Conservation (phyloP, 2,888 invertebrate genomes). For the Nomada fucata region DNA sequence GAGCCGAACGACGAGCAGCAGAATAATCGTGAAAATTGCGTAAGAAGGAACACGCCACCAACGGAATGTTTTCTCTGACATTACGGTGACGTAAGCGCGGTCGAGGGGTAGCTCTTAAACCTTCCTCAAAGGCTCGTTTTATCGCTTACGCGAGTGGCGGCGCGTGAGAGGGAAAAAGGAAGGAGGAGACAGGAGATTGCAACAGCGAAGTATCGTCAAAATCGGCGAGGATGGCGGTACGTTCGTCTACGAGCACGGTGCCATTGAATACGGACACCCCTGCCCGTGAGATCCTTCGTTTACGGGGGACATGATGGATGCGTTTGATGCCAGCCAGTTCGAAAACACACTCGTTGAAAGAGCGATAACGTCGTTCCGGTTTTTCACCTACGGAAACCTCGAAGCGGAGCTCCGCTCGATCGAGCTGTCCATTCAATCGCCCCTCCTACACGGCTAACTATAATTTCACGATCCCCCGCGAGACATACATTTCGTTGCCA, state of each 20-base stretch:
- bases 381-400: slow-evolving; percentile 49
- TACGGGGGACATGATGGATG: slow-evolving; percentile 66
- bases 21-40: no score
- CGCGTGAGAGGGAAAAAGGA: not conserved
- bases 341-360: slow-evolving; percentile 54
- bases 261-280: slow-evolving; percentile 54
- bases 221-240: slow-evolving; percentile 33
- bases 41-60: no score
- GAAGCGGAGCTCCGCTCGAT: slow-evolving; percentile 22
- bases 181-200: slow-evolving; percentile 28
- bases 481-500: not conserved
- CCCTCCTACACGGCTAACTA: slow-evolving; percentile 9
- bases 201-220: slow-evolving; percentile 55
- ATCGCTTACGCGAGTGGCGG: slow-evolving; percentile 39
- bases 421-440: slow-evolving; percentile 36
- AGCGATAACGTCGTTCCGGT: slow-evolving; percentile 59
- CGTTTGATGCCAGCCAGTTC: slow-evolving; percentile 61
- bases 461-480: slow-evolving; percentile 3
- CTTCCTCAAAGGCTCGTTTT: slow-evolving; percentile 42
- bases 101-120: slow-evolving; percentile 38
- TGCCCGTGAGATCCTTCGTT: slow-evolving; percentile 64
- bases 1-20: no score
- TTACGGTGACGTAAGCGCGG: no score
- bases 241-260: slow-evolving; percentile 45
- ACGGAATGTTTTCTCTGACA: no score